Evolutionary conservation across 2,888 invertebrate genomes (phyloP), one percentile per base, ranked within the genome.

Genomic region (Lymantria dispar): DNA sequence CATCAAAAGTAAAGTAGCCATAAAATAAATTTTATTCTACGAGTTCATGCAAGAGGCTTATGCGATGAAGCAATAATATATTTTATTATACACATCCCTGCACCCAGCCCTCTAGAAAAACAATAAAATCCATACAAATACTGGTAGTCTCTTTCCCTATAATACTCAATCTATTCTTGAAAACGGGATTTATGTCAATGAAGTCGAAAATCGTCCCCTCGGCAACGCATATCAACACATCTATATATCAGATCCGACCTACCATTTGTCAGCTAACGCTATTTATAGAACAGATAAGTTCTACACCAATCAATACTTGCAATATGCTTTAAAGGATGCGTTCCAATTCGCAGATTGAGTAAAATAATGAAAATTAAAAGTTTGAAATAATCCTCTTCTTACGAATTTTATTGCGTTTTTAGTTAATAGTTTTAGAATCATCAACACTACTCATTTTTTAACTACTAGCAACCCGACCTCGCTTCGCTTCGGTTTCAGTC

Each of bases 221-320:
- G 63, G 67, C 75, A 66, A 64, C 70, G 70, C 74, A 74, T 80
- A 80, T 81, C 81, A 79, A 76, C 77, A 74, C 72, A 71, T 74
- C 78, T 69, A 72, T 81, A 80, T 76, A 80, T 81, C 81, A 80
- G 76, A 73, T 70, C 72, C 62, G 73, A 68, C 62, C 69, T 64
- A 70, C 75, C 78, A 80, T 80, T 81, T 80, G 80, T 80, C 80
- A 76, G 73, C 59, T 60, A 60, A 65, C 60, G 59, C 75, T 78
- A 76, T 80, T 76, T 78, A 76, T 75, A 72, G 72, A 68, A 64
- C 59, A 66, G 67, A 72, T 72, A 68, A 69, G 69, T 64, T 61
- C 55, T 37, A 47, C 57, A 54, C 56, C 53, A 68, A 66, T 68
- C 65, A 66, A 68, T 68, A 59, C 45, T 33, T 33, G 33, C 33